Evolutionary conservation across 2,113 vertebrate genomes (phyloP).

Genomic region (Stercorarius parasiticus): DNA sequence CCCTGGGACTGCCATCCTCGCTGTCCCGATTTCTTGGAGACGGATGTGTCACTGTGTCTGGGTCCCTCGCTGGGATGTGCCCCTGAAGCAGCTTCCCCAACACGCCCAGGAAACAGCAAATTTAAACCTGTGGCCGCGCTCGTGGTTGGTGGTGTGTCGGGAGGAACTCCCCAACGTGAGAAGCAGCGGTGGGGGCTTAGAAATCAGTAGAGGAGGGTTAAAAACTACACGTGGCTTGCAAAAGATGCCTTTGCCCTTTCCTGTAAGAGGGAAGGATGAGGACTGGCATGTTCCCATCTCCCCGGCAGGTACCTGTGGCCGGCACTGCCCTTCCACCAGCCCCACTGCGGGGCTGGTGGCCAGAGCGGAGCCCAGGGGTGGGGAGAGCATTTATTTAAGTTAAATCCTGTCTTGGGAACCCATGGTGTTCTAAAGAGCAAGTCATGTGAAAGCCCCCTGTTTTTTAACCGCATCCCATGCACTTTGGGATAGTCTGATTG

Average conservation of each 20-base stretch:
- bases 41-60: not conserved
- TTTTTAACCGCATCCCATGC: not conserved
- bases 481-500: not conserved
- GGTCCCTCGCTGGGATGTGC: not conserved
- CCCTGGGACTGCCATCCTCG: fast-evolving
- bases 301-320: not conserved
- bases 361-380: not conserved
- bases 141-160: fast-evolving
- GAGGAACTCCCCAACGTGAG: not conserved
- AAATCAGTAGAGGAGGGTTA: not conserved
- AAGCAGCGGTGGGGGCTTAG: not conserved
- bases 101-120: not conserved
- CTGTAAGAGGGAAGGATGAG: not conserved
- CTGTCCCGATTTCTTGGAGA: fast-evolving
- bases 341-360: not conserved
- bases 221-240: fast-evolving
- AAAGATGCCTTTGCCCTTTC: not conserved
- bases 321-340: not conserved
- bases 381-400: not conserved
- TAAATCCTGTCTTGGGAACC: not conserved
- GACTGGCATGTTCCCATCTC: not conserved
- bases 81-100: not conserved
- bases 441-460: not conserved
- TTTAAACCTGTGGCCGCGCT: fast-evolving
- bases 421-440: not conserved